Conservation (phyloP, 2,888 invertebrate species). For the Sphaeridia pumilis region DNA sequence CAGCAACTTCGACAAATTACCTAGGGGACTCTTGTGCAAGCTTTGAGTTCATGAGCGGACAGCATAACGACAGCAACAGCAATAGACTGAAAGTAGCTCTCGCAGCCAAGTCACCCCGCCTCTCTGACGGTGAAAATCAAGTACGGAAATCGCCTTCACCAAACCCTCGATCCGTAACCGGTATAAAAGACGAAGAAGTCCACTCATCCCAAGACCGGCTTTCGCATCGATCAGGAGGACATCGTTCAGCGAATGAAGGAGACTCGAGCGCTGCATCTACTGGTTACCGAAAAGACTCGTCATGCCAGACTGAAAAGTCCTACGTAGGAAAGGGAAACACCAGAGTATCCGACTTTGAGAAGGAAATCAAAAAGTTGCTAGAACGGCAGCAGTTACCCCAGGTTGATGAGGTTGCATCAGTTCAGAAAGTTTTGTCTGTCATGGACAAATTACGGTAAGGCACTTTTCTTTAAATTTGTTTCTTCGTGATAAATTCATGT, state of each 20-base stretch:
- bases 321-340: conserved; percentile 32
- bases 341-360: conserved; percentile 52
- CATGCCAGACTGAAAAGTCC: conserved; percentile 35
- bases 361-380: conserved; percentile 64
- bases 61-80: conserved; percentile 9
- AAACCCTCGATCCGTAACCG: not conserved
- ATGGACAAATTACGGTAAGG: conserved; percentile 35
- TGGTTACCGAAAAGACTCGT: conserved; percentile 32
- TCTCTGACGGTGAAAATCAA: not conserved
- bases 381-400: conserved; percentile 54
- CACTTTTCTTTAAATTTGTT: not conserved
- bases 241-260: conserved; percentile 11
- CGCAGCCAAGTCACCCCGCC: not conserved
- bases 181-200: not conserved
- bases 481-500: not conserved
- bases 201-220: not conserved
- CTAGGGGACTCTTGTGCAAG: conserved; percentile 26
- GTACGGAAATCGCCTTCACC: conserved; percentile 5
- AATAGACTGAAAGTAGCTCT: conserved; percentile 1
- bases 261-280: conserved; percentile 34
- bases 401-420: conserved; percentile 35
- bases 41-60: conserved; percentile 21
- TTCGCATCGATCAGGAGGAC: not conserved
- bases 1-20: conserved; percentile 15
- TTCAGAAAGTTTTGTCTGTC: conserved; percentile 34